phyloP scores from a whole-genome alignment of 2,888 invertebrate species.

The Platerodrilus igneus region DNA sequence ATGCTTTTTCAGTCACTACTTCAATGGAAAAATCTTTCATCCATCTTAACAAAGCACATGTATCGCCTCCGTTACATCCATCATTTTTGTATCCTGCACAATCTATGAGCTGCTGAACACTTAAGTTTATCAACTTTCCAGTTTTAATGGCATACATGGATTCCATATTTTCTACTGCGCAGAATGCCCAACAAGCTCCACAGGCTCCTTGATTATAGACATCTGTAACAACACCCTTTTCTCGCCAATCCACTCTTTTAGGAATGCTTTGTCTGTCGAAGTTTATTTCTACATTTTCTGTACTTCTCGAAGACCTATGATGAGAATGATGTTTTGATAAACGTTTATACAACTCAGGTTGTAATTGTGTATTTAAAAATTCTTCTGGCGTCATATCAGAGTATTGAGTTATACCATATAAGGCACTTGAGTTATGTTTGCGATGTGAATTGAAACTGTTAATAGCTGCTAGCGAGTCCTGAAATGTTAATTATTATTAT shows the following conservation, averaged over 20 bases:
- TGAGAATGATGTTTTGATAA: slow-evolving; percentile 4
- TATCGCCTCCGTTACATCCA: slow-evolving; percentile 78
- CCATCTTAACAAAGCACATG: slow-evolving; percentile 75
- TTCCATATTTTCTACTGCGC: slow-evolving; percentile 69
- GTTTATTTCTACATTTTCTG: slow-evolving; percentile 7
- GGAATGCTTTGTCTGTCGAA: no score
- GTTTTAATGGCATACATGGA: slow-evolving; percentile 68
- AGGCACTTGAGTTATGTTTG: slow-evolving; percentile 46
- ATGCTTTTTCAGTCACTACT: slow-evolving; percentile 55
- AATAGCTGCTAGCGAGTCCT: slow-evolving; percentile 51
- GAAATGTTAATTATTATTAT: slow-evolving; percentile 28
- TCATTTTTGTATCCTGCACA: slow-evolving; percentile 68
- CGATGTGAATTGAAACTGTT: slow-evolving; percentile 48
- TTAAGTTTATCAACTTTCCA: slow-evolving; percentile 57
- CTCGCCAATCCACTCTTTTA: slow-evolving; percentile 46
- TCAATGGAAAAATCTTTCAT: slow-evolving; percentile 54
- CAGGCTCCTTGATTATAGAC: slow-evolving; percentile 70
- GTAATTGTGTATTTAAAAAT: slow-evolving; percentile 50
- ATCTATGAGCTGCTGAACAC: slow-evolving; percentile 78
- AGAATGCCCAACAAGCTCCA: slow-evolving; percentile 87
- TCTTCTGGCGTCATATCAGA: slow-evolving; percentile 58
- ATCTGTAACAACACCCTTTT: slow-evolving; percentile 60
- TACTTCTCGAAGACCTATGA: not conserved
- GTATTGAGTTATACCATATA: slow-evolving; percentile 58
- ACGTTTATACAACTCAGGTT: slow-evolving; percentile 15